phyloP scores from a whole-genome alignment of 2,888 invertebrate genomes.

The Leptopilina syphax region DNA sequence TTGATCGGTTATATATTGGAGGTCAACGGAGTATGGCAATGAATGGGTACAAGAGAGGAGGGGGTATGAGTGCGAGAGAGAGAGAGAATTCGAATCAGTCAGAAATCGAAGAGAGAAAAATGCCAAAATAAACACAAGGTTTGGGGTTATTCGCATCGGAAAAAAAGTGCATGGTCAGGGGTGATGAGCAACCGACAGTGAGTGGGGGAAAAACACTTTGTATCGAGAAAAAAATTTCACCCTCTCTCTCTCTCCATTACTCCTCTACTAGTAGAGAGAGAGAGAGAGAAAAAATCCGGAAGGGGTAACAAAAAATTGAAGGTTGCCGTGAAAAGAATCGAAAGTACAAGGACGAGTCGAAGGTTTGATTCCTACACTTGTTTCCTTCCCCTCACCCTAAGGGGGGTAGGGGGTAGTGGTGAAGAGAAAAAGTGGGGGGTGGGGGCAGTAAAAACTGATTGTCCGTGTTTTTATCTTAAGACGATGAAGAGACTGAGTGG shows the following conservation, averaged over 20 bases:
- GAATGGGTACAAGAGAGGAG: constrained; percentile 1
- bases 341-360: constrained; percentile 49
- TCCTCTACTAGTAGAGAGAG: not conserved
- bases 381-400: too few species aligned
- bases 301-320: constrained; percentile 45
- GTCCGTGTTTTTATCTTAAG: constrained; percentile 75
- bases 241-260: not conserved
- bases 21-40: constrained; percentile 52
- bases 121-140: constrained; percentile 38
- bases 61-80: constrained; percentile 25
- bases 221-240: constrained; percentile 54
- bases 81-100: constrained; percentile 42
- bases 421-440: not conserved
- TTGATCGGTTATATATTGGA: constrained; percentile 44
- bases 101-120: constrained; percentile 40
- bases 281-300: constrained; percentile 33
- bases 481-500: constrained; percentile 59
- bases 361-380: too few species aligned
- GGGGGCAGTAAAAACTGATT: constrained; percentile 46
- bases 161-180: constrained; percentile 25
- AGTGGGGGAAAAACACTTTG: constrained; percentile 33
- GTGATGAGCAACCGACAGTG: constrained; percentile 44
- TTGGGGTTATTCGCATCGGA: constrained; percentile 28
- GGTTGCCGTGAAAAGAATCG: constrained; percentile 51
- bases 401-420: too few species aligned